Conservation (phyloP, 30 jellyfish, hydroid and myxozoan species). For the Turritopsis rubra region DNA sequence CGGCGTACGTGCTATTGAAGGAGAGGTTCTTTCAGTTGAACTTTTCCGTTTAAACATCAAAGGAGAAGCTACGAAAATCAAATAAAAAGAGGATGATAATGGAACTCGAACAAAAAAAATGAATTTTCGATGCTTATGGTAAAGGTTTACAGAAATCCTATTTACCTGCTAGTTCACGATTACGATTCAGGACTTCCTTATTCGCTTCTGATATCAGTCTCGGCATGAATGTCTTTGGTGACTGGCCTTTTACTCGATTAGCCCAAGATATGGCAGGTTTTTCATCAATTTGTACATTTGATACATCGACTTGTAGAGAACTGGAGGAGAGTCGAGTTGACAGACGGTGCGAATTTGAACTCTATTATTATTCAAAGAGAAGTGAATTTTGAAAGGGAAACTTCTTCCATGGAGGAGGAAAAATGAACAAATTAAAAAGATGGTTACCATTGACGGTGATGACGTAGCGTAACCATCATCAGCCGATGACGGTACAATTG, state of each 20-base stretch:
- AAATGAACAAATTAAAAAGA: too few species aligned
- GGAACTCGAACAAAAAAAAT: background rate
- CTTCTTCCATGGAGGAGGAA: too few species aligned
- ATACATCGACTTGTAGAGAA: slow-evolving; percentile 22
- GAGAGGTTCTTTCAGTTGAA: slow-evolving; percentile 6
- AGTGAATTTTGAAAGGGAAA: too few species aligned
- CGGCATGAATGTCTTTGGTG: slow-evolving; percentile 55
- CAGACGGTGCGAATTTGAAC: slow-evolving; percentile 1
- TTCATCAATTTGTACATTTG: slow-evolving; percentile 22
- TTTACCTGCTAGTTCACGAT: slow-evolving; percentile 27
- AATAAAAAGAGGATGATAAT: too few species aligned
- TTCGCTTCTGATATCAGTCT: slow-evolving; percentile 52
- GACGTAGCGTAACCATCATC: slow-evolving; percentile 27
- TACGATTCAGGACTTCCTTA: slow-evolving; percentile 37
- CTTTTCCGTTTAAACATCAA: background rate
- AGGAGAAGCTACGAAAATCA: background rate
- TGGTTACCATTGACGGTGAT: slow-evolving; percentile 18
- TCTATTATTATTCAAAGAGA: background rate
- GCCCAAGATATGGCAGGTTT: slow-evolving; percentile 45
- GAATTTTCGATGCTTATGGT: background rate
- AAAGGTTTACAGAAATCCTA: background rate
- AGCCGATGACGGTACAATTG: background rate
- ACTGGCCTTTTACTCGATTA: slow-evolving; percentile 58
- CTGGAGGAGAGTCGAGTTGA: slow-evolving; percentile 28
- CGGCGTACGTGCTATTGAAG: slow-evolving; percentile 13